These are phyloP conservation scores for Formica exsecta DNA, from an alignment of 1,140 invertebrate species.

Conservation along the genomic window DNA sequence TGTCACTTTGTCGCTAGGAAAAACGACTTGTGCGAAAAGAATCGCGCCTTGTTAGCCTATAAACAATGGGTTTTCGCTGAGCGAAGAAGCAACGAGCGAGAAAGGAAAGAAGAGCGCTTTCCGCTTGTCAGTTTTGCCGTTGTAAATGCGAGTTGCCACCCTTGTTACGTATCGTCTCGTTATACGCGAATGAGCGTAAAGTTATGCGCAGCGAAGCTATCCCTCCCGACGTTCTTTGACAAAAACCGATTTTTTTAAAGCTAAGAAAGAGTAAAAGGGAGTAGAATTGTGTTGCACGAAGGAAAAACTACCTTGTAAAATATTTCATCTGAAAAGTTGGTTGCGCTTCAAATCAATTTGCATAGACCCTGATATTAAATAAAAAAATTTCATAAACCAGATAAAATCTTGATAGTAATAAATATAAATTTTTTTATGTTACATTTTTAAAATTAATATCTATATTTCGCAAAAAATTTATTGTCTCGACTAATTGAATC, in stretches of 20 bases:
- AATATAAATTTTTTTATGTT: not conserved
- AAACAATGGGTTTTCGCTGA: conserved; percentile 28
- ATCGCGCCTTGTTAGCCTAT: conserved; percentile 54
- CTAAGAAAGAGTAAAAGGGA: not conserved
- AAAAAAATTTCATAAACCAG: not conserved
- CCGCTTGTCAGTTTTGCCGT: conserved; percentile 13
- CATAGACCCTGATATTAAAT: not conserved
- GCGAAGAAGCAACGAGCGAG: conserved; percentile 15
- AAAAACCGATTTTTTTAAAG: conserved; percentile 51
- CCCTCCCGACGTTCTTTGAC: conserved; percentile 9
- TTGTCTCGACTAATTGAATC: not conserved
- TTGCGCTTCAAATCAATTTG: not conserved
- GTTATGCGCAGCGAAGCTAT: conserved; percentile 59
- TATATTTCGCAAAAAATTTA: not conserved
- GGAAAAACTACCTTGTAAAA: not conserved
- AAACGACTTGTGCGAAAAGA: conserved; percentile 22
- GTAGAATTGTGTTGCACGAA: not conserved
- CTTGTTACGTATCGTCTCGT: conserved; percentile 63
- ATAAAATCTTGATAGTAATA: not conserved
- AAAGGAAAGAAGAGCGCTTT: conserved; percentile 38
- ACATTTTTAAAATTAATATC: not conserved
- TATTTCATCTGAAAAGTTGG: conserved; percentile 4
- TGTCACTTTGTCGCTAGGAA: conserved; percentile 17
- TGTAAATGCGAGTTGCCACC: conserved; percentile 43
- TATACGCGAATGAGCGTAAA: conserved; percentile 68